phyloP scores from a whole-genome alignment of 2,113 vertebrate genomes.

The Dromaius novaehollandiae region DNA sequence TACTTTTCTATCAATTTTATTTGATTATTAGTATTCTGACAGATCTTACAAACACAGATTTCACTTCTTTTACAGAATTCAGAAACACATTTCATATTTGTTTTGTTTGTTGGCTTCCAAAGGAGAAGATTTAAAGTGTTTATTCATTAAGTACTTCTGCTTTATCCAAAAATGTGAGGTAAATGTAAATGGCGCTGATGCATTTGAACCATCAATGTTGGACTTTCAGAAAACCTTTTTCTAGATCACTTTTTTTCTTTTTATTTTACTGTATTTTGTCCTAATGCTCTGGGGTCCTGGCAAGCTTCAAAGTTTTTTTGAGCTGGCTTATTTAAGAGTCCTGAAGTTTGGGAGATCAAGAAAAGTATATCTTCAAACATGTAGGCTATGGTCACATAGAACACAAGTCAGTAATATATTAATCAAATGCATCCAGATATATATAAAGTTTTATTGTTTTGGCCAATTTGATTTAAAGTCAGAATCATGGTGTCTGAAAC shows the following conservation, averaged over 20 bases:
- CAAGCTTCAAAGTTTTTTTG: background rate
- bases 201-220: background rate
- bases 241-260: background rate
- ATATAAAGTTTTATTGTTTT: background rate
- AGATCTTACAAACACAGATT: background rate
- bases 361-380: background rate
- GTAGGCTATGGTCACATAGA: rapidly evolving
- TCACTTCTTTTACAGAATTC: background rate
- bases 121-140: background rate
- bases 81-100: background rate
- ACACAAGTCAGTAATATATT: background rate
- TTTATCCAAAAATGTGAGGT: background rate
- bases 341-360: background rate
- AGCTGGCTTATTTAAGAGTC: background rate
- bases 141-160: background rate
- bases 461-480: background rate
- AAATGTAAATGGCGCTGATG: no score
- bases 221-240: background rate
- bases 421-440: background rate
- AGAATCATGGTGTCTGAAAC: background rate
- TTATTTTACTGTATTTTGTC: background rate
- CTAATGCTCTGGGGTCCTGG: background rate
- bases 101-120: background rate
- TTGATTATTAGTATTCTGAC: background rate
- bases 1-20: background rate